phyloP scores from a whole-genome alignment of 2,888 invertebrate genomes.

The Drosophila neonasuta region DNA sequence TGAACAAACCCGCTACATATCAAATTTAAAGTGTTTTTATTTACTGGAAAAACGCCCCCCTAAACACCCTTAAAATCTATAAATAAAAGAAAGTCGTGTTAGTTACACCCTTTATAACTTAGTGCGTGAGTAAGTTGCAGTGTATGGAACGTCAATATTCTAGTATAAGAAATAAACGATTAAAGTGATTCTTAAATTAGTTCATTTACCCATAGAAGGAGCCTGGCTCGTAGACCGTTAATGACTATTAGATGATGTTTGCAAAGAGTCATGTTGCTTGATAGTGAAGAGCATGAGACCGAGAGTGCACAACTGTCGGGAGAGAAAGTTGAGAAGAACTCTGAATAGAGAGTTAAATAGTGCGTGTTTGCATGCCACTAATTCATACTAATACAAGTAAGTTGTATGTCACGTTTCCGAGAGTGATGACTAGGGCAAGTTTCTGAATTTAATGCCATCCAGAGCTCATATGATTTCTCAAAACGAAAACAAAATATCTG shows the following conservation, averaged over 20 bases:
- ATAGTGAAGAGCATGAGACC: constrained; percentile 83
- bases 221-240: constrained; percentile 83
- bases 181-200: constrained; percentile 83
- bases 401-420: too few species aligned
- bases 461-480: too few species aligned
- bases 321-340: constrained; percentile 87
- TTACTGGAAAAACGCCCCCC: too few species aligned
- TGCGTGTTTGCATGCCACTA: constrained; percentile 76
- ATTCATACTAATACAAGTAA: too few species aligned
- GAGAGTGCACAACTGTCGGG: constrained; percentile 87
- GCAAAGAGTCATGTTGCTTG: constrained; percentile 71
- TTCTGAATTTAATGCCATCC: too few species aligned
- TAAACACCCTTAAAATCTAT: too few species aligned
- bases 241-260: constrained; percentile 59
- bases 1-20: too few species aligned
- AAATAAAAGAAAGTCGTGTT: too few species aligned
- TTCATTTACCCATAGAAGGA: constrained; percentile 83
- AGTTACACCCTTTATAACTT: too few species aligned
- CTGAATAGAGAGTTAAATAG: constrained; percentile 76
- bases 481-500: too few species aligned
- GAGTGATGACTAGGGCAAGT: too few species aligned
- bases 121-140: constrained; percentile 59
- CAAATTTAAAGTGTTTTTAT: too few species aligned
- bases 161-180: constrained; percentile 70
- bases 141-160: constrained; percentile 51